Base-by-base conservation (phyloP, 2,888 invertebrate genomes). In the Pachliopta kotzebuea region DNA sequence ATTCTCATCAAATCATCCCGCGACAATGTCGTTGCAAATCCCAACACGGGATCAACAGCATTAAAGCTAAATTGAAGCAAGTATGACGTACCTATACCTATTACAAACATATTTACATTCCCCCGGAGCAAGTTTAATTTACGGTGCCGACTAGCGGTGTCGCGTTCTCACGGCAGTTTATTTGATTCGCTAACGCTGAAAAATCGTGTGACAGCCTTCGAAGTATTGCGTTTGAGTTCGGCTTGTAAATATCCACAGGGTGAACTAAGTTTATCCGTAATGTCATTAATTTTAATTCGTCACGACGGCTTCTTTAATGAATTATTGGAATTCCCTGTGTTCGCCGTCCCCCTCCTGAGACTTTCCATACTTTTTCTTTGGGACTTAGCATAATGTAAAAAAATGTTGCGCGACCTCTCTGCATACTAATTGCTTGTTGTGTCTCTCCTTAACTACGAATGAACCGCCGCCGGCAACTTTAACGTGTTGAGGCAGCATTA, bases 201-300 rank as follows among this genome's bases (percentile, higher is more conserved):
- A 57, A 65, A 60, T 62, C 37, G 31, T 59, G 55, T 77, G 80
- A 82, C 86, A 86, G 26, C 86, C 86, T 87, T 84, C 81, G 79
- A 80, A 80, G 76, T 75, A 78, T 79, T 80, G 81, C 83, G 82
- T 84, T 85, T 84, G 85, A 84, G 31, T 83, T 81, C 75, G 79
- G 81, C 80, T 80, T 81, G 84, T 86, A 87, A 88, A 88, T 88
- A 90, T 85, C 83, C 86, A 82, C 83, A 84, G 76, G 83, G 86
- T 86, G 85, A 86, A 80, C 79, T 84, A 82, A 81, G 81, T 83
- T 80, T 83, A 86, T 85, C 81, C 75, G 80, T 78, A 77, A 86
- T 87, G 88, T 90, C 91, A 91, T 91, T 90, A 90, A 91, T 90
- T 90, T 90, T 90, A 91, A 91, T 91, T 91, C 89, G 86, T 83